Evolutionary conservation across 2,113 vertebrate species (phyloP).

Genomic region (Lepidothrix coronata): DNA sequence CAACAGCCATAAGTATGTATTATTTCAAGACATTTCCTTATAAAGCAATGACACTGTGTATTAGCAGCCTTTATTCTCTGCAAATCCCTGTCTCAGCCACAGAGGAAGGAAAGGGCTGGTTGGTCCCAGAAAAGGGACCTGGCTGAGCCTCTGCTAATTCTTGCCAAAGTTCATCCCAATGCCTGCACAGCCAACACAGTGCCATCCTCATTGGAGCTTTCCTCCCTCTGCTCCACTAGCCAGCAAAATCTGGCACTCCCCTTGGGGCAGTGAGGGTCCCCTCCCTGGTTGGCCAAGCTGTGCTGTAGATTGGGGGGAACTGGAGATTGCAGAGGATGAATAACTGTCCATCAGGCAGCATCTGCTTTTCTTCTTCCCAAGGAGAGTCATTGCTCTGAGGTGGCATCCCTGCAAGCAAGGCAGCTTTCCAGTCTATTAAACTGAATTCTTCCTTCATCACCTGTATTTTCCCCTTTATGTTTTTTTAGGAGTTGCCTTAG

Average conservation of each 20-base stretch:
- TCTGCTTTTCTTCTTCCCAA: background rate
- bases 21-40: conserved; percentile 3
- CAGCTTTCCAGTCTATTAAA: background rate
- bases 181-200: background rate
- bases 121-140: background rate
- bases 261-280: accelerated
- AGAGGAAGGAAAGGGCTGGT: background rate
- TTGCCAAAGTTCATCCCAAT: background rate
- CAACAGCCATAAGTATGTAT: background rate
- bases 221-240: background rate
- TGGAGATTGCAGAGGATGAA: background rate
- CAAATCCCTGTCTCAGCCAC: background rate
- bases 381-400: background rate
- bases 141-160: background rate
- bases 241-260: background rate
- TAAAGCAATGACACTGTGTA: background rate
- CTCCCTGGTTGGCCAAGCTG: background rate
- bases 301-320: background rate
- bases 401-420: background rate
- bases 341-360: background rate
- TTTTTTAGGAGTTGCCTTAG: background rate
- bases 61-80: background rate
- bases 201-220: background rate
- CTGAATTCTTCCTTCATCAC: background rate
- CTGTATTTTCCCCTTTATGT: background rate